phyloP scores from a whole-genome alignment of 2,113 vertebrate genomes.

The Ammodytes marinus region DNA sequence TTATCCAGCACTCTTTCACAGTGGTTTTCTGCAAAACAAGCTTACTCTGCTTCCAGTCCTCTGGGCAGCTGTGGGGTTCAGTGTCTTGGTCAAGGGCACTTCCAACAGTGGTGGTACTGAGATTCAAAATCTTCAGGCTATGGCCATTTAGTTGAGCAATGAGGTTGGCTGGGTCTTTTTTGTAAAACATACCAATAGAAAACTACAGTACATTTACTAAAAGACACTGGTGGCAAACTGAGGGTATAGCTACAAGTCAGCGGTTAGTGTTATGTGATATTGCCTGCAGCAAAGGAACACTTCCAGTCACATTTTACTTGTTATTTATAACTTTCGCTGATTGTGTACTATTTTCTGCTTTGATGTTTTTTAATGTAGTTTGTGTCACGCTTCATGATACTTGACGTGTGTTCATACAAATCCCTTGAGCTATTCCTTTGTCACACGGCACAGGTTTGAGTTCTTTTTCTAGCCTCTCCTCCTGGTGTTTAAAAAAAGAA shows the following conservation, averaged over 20 bases:
- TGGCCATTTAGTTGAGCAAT: slow-evolving; percentile 34
- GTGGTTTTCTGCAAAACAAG: not conserved
- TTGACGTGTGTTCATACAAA: slow-evolving; percentile 44
- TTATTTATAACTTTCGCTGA: slow-evolving; percentile 28
- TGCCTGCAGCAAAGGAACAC: slow-evolving; percentile 7
- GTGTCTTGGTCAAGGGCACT: slow-evolving; percentile 59
- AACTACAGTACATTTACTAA: not conserved
- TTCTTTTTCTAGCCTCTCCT: slow-evolving; percentile 32
- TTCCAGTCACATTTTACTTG: slow-evolving; percentile 23
- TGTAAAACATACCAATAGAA: slow-evolving; percentile 20
- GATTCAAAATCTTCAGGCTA: slow-evolving; percentile 47
- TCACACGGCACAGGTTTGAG: slow-evolving; percentile 50
- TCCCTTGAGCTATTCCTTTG: slow-evolving; percentile 49
- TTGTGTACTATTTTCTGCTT: slow-evolving; percentile 27
- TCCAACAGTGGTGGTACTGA: slow-evolving; percentile 25
- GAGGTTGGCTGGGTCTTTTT: slow-evolving; percentile 30
- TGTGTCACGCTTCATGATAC: slow-evolving; percentile 48
- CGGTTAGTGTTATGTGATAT: slow-evolving; percentile 3
- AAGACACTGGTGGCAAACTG: slow-evolving; percentile 16
- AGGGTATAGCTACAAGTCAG: not conserved
- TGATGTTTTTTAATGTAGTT: slow-evolving; percentile 53
- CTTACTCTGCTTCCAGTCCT: slow-evolving; percentile 12
- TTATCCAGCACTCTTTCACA: not conserved
- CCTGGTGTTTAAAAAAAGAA: not conserved
- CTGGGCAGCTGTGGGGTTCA: slow-evolving; percentile 43